A percentile compares a stretch with the other conserved stretches of the same genome.
Conservation (phyloP, 1,140 invertebrate genomes). For the Drosophila asahinai region DNA sequence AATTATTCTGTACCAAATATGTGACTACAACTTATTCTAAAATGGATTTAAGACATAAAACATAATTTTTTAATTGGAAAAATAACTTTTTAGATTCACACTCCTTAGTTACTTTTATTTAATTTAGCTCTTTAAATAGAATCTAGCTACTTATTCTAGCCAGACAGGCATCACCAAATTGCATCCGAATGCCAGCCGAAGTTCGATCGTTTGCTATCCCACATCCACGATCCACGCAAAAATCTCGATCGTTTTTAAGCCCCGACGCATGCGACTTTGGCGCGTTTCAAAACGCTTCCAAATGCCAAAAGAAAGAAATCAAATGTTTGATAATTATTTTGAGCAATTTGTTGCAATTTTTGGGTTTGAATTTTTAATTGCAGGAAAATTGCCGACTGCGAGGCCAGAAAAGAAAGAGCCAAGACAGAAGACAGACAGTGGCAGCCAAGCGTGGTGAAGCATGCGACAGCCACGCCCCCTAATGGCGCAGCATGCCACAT, state of each 20-base stretch:
- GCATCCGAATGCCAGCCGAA: constrained; percentile 16
- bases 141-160: neutral
- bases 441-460: constrained; percentile 69
- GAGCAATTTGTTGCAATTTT: constrained; percentile 31
- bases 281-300: constrained; percentile 29
- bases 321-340: constrained; percentile 32
- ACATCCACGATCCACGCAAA: constrained; percentile 9
- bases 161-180: neutral
- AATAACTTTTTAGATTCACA: too few relatives aligned
- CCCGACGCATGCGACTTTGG: constrained; percentile 21
- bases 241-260: constrained; percentile 15
- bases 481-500: neutral
- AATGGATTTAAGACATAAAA: too few relatives aligned
- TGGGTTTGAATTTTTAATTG: constrained; percentile 43
- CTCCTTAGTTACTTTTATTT: too few relatives aligned
- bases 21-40: too few relatives aligned
- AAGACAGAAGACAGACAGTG: constrained; percentile 50
- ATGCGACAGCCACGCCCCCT: constrained; percentile 59
- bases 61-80: too few relatives aligned
- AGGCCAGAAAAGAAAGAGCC: constrained; percentile 24
- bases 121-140: too few relatives aligned
- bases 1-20: too few relatives aligned
- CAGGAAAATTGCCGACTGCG: constrained; percentile 24
- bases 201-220: neutral
- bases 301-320: constrained; percentile 6